Evolutionary conservation across 2,113 vertebrate species (phyloP).

Genomic region (human): GRCh38 chrX:153267001-153267500

Average conservation of each 20-base stretch:
- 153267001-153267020: too few relatives aligned
- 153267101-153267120: background rate
- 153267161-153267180: background rate
- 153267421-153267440: background rate
- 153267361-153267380: background rate
- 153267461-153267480: background rate
- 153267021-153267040: too few relatives aligned
- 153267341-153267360: background rate
- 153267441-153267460: background rate
- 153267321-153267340: background rate
- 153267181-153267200: background rate
- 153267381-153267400: background rate
- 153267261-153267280: background rate
- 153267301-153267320: background rate
- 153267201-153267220: background rate
- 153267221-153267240: background rate
- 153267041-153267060: background rate
- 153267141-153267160: background rate
- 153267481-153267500: background rate
- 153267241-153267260: background rate
- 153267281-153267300: background rate
- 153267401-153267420: background rate
- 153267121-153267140: background rate
- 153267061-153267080: background rate
- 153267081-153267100: too few relatives aligned